Evolutionary conservation across 2,888 invertebrate species (phyloP), one percentile per base, ranked within the genome.

Genomic region (Aspidapion aeneum): DNA sequence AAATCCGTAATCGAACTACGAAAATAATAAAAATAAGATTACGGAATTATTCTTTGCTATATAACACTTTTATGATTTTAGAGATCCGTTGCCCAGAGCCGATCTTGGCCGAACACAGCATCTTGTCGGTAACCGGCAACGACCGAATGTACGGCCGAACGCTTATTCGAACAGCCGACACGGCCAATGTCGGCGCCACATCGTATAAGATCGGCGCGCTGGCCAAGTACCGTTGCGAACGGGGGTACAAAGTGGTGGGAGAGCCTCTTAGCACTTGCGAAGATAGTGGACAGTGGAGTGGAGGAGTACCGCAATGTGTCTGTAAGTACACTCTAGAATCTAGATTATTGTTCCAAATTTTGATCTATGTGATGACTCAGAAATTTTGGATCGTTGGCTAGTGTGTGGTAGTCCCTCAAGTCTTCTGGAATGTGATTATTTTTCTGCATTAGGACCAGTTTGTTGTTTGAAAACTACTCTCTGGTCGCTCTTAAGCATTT

Each of bases 1-100:
- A n/a, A n/a, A n/a, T n/a, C n/a, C n/a, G n/a, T n/a, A n/a, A n/a
- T n/a, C n/a, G n/a, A n/a, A n/a, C n/a, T n/a, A n/a, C n/a, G n/a
- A n/a, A n/a, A n/a, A n/a, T n/a, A n/a, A n/a, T n/a, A n/a, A n/a
- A n/a, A n/a, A n/a, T n/a, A n/a, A n/a, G n/a, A n/a, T n/a, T n/a
- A n/a, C n/a, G n/a, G n/a, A n/a, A n/a, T n/a, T n/a, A n/a, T n/a
- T n/a, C n/a, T n/a, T n/a, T n/a, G n/a, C n/a, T n/a, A n/a, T n/a
- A n/a, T n/a, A n/a, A n/a, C n/a, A n/a, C n/a, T n/a, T n/a, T n/a
- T n/a, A n/a, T n/a, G n/a, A n/a, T 75, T 78, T 0, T 78, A 93
- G 94, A 95, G 82, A 93, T 95, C 69, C 87, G 95, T 60, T 96
- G 96, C 74, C 85, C 90, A 0, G 94, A 94, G 73, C 95, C 96